Percentiles rank a stretch among this genome's conserved stretches.
Conservation (phyloP, 2,888 invertebrate species). For the Sepioteuthis lessoniana region DNA sequence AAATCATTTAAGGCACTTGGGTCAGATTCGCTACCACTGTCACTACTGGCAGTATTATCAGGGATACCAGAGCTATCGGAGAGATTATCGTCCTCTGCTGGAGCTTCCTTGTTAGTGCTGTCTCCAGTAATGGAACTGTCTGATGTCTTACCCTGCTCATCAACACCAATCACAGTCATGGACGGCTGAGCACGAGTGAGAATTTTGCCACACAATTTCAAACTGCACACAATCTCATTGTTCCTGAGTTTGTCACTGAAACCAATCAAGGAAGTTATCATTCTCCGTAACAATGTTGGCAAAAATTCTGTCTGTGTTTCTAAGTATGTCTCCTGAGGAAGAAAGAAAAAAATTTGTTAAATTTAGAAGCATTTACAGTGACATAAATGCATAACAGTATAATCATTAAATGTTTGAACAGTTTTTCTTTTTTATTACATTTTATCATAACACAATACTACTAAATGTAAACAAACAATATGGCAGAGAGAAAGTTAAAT, state of each 20-base stretch:
- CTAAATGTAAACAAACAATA: too few species aligned
- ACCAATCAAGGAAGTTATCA: conserved; percentile 80
- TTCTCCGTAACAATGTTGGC: conserved; percentile 84
- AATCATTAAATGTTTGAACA: too few species aligned
- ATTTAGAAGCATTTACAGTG: neutral
- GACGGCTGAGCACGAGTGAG: conserved; percentile 84
- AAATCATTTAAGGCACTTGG: conserved; percentile 44
- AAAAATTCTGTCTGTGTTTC: conserved; percentile 86
- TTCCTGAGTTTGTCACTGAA: conserved; percentile 79
- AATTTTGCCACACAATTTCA: conserved; percentile 84
- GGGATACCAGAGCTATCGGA: conserved; percentile 40
- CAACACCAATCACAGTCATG: conserved; percentile 60
- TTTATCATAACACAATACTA: too few species aligned
- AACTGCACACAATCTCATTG: conserved; percentile 81
- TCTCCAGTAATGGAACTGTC: conserved; percentile 38
- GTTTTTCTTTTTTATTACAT: too few species aligned
- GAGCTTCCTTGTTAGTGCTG: neutral
- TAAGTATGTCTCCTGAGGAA: conserved; percentile 81
- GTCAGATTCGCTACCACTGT: conserved; percentile 41
- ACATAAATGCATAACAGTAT: too few species aligned
- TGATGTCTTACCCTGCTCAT: neutral
- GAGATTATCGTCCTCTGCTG: neutral
- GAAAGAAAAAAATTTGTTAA: neutral
- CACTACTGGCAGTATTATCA: neutral
- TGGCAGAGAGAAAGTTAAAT: too few species aligned